These are phyloP conservation scores for Trematomus loennbergii DNA, from an alignment of 2,113 vertebrate species.

Conservation along the genomic window DNA sequence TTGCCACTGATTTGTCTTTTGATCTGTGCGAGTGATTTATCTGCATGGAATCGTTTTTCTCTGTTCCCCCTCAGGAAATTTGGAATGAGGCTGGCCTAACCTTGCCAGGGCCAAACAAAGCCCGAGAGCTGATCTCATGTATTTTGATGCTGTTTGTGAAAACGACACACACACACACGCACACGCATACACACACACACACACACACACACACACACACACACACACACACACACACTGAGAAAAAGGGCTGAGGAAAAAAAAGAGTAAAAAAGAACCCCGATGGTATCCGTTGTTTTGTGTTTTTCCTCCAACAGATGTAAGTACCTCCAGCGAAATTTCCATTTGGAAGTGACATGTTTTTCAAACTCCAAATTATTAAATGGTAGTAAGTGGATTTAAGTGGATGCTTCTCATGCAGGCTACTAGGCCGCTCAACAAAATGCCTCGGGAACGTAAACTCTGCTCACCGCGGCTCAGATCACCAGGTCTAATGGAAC, in stretches of 20 bases:
- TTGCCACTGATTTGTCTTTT: constrained; percentile 85
- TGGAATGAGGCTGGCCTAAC: constrained; percentile 83
- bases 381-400: constrained; percentile 64
- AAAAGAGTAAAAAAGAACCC: constrained; percentile 14
- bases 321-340: constrained; percentile 67
- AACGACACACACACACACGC: constrained; percentile 63
- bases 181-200: constrained; percentile 53
- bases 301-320: constrained; percentile 60
- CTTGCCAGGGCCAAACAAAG: constrained; percentile 84
- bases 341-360: constrained; percentile 69
- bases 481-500: constrained; percentile 57
- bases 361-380: constrained; percentile 66
- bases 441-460: constrained; percentile 33
- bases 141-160: constrained; percentile 82
- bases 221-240: constrained; percentile 62
- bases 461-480: constrained; percentile 36
- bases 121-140: constrained; percentile 82
- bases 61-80: constrained; percentile 84
- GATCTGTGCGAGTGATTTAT: constrained; percentile 86
- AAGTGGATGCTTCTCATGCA: constrained; percentile 58
- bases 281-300: constrained; percentile 59
- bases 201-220: constrained; percentile 66
- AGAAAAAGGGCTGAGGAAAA: constrained; percentile 23
- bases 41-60: constrained; percentile 84
- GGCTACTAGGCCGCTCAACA: constrained; percentile 21